phyloP scores from a whole-genome alignment of 2,888 invertebrate species.

The Oscheius myriophilus region DNA sequence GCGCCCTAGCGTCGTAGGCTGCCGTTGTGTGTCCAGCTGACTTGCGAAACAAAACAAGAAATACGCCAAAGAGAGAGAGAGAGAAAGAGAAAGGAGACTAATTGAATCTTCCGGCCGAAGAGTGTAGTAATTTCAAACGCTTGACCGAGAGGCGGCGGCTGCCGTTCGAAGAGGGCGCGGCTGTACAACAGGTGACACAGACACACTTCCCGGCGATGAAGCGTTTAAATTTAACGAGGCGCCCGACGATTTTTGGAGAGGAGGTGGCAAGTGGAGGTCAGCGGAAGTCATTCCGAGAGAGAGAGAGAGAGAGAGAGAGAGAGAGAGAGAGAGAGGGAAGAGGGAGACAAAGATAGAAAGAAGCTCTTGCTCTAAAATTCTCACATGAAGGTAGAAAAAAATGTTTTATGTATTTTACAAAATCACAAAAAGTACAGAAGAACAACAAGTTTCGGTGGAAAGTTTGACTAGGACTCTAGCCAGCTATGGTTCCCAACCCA shows the following conservation, averaged over 20 bases:
- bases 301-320: background rate
- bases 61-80: conserved; percentile 10
- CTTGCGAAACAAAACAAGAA: background rate
- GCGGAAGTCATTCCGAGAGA: background rate
- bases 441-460: too few relatives aligned
- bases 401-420: too few relatives aligned
- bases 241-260: background rate
- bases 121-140: conserved; percentile 23
- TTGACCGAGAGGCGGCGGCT: background rate
- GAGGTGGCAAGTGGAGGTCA: background rate
- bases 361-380: too few relatives aligned
- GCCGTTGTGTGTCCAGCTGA: too few relatives aligned
- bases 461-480: too few relatives aligned
- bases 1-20: too few relatives aligned
- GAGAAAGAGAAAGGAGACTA: conserved; percentile 21
- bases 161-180: conserved; percentile 8
- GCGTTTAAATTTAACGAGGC: too few relatives aligned
- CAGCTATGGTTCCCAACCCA: too few relatives aligned
- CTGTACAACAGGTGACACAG: conserved; percentile 25
- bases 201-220: background rate
- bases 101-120: conserved; percentile 16
- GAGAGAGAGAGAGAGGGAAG: too few relatives aligned
- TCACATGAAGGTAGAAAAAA: too few relatives aligned
- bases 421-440: too few relatives aligned
- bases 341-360: too few relatives aligned